Percentiles rank a stretch among this genome's conserved stretches.
These are phyloP conservation scores for Microctonus brassicae DNA, from an alignment of 2,888 invertebrate species.

Conservation along the genomic window DNA sequence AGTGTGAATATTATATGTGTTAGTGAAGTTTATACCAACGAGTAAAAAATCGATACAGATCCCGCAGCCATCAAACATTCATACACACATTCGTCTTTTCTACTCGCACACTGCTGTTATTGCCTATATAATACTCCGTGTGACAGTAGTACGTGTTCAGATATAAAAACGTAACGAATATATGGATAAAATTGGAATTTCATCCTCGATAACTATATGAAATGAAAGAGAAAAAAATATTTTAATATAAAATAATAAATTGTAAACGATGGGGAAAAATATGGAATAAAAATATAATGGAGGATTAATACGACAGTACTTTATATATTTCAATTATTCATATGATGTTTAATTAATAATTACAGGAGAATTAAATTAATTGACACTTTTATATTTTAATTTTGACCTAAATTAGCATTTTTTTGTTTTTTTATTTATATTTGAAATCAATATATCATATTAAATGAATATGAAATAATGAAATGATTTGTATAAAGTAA, in stretches of 20 bases:
- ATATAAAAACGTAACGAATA: not conserved
- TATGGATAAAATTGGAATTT: not conserved
- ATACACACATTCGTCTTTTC: not conserved
- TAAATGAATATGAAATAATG: too few species aligned
- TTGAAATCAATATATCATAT: too few species aligned
- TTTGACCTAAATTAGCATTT: not conserved
- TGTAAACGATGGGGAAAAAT: not conserved
- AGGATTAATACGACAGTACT: not conserved
- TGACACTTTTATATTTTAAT: not conserved
- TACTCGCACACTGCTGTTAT: not conserved
- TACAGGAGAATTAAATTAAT: not conserved
- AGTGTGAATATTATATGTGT: not conserved
- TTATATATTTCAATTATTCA: not conserved
- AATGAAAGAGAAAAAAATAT: not conserved
- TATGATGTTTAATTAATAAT: not conserved
- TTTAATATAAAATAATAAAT: too few species aligned
- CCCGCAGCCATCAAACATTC: not conserved
- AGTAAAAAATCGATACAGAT: constrained; percentile 31
- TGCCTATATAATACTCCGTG: not conserved
- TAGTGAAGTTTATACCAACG: constrained; percentile 30
- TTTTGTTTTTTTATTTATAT: too few species aligned
- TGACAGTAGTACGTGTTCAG: not conserved
- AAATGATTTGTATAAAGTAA: too few species aligned
- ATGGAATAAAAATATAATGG: not conserved
- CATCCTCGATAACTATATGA: constrained; percentile 4